Evolutionary conservation across 1,140 invertebrate species (phyloP).

Genomic region (Panagrolaimus sp.): DNA sequence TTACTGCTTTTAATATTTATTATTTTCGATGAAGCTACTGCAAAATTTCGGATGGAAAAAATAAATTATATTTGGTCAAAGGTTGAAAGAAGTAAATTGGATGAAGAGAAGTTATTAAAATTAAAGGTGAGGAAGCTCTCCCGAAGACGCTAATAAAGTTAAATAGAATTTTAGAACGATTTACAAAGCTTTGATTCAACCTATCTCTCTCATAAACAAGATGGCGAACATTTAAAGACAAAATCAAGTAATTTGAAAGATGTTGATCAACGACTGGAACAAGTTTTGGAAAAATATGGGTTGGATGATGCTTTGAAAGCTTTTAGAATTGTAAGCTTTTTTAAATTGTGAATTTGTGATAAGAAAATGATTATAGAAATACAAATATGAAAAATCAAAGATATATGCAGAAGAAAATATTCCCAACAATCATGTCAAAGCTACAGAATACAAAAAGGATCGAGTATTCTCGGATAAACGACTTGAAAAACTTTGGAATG

Average conservation of each 20-base stretch:
- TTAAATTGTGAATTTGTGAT: background rate
- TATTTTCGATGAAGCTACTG: no score
- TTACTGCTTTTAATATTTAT: no score
- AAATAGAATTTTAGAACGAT: background rate
- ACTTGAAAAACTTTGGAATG: constrained; percentile 5
- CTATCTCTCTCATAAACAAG: background rate
- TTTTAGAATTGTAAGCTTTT: constrained; percentile 5
- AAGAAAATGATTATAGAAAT: background rate
- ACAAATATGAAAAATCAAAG: constrained; percentile 13
- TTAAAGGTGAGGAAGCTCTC: background rate
- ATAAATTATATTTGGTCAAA: constrained; percentile 16
- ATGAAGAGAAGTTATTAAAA: background rate
- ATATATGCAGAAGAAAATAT: constrained; percentile 12
- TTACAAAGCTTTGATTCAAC: background rate
- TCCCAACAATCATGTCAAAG: background rate
- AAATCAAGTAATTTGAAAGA: background rate
- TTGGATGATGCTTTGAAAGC: constrained; percentile 15
- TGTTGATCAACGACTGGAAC: background rate
- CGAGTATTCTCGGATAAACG: background rate
- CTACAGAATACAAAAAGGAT: background rate
- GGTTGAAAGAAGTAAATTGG: background rate
- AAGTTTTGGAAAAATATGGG: background rate
- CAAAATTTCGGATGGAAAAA: constrained; percentile 15
- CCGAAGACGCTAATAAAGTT: background rate
- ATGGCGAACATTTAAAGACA: constrained; percentile 1